Percentiles rank a stretch among this genome's conserved stretches.
These are phyloP conservation scores for Grallaria varia DNA, from an alignment of 2,113 vertebrate species.

Conservation along the genomic window DNA sequence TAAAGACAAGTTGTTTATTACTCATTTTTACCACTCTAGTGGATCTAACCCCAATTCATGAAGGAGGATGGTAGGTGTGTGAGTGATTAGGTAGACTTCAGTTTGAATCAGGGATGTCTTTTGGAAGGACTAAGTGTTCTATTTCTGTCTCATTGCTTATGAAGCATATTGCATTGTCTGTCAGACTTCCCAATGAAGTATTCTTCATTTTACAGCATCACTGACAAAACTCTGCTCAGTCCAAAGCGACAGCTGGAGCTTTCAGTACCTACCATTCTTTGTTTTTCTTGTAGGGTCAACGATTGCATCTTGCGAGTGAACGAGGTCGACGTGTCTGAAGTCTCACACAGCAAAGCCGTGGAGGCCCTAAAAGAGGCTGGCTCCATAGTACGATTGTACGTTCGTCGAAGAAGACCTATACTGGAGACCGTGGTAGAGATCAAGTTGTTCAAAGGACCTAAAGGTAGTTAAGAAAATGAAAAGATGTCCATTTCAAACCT, in stretches of 20 bases:
- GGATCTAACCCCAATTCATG: background rate
- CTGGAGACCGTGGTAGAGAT: slow-evolving; percentile 94
- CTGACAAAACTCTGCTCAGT: background rate
- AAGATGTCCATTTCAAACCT: background rate
- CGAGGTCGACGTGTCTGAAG: slow-evolving; percentile 89
- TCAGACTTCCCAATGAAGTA: background rate
- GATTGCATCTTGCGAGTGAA: slow-evolving; percentile 97
- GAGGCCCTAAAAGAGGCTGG: slow-evolving; percentile 95
- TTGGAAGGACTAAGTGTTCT: background rate
- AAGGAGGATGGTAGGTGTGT: background rate
- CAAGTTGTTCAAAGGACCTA: slow-evolving; percentile 95
- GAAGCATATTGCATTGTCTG: background rate
- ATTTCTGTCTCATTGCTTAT: background rate
- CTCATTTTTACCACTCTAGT: background rate
- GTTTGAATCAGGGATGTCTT: background rate
- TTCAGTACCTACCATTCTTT: background rate
- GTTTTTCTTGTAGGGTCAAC: slow-evolving; percentile 82
- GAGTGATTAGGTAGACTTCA: background rate
- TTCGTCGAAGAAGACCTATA: slow-evolving; percentile 90
- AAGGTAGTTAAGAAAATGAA: slow-evolving; percentile 77
- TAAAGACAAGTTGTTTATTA: background rate
- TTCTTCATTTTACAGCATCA: background rate
- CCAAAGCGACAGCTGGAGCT: background rate
- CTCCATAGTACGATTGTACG: slow-evolving; percentile 90
- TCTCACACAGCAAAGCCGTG: slow-evolving; percentile 93